Percentiles rank a stretch among this genome's conserved stretches.
Conservation (phyloP, 2,888 invertebrate genomes). For the Nymphalis polychloros region DNA sequence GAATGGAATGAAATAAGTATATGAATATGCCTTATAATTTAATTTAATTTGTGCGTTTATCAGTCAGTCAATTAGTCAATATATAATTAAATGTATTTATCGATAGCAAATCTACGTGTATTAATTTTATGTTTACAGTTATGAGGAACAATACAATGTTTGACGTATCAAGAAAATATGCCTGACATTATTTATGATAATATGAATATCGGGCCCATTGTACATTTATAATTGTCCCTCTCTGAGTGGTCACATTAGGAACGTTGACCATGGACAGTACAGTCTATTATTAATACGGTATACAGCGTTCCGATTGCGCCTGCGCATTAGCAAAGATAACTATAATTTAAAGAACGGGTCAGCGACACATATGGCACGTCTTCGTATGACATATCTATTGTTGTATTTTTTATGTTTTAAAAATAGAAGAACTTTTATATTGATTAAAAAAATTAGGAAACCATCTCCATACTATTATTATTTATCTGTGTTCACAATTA, state of each 20-base stretch:
- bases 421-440: neutral
- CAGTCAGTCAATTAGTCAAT: no score
- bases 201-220: slow-evolving; percentile 20
- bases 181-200: no score
- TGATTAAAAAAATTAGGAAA: neutral
- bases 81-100: no score
- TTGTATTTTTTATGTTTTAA: slow-evolving; percentile 9
- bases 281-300: slow-evolving; percentile 42
- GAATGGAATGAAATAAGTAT: no score
- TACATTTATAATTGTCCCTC: slow-evolving; percentile 41
- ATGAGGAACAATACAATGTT: no score
- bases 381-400: slow-evolving; percentile 7
- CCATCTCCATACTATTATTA: neutral
- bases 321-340: slow-evolving; percentile 23
- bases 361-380: slow-evolving; percentile 8
- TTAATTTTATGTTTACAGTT: no score
- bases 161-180: no score
- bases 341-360: slow-evolving; percentile 20
- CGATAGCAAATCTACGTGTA: no score
- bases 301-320: slow-evolving; percentile 28
- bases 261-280: slow-evolving; percentile 35
- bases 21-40: no score
- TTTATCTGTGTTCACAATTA: neutral
- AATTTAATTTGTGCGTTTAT: no score
- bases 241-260: slow-evolving; percentile 42